Evolutionary conservation across 2,113 vertebrate genomes (phyloP).

Genomic region (Charina bottae): DNA sequence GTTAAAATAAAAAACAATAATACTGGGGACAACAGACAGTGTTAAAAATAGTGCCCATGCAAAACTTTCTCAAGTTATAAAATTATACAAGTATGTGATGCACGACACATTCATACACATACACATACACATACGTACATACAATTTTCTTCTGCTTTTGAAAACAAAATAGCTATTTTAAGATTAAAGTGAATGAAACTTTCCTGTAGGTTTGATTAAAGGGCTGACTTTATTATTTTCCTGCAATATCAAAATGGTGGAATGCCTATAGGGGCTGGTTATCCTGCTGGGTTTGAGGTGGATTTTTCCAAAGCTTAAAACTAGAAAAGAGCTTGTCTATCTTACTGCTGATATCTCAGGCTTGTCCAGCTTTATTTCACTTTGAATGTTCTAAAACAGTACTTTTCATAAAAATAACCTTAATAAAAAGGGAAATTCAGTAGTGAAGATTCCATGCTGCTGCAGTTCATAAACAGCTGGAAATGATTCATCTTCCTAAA

Average conservation of each 20-base stretch:
- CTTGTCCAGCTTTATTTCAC: neutral
- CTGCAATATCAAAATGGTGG: neutral
- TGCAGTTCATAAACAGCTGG: neutral
- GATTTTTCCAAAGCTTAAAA: neutral
- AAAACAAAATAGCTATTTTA: neutral
- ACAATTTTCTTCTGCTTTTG: neutral
- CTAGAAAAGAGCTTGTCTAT: neutral
- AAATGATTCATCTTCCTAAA: neutral
- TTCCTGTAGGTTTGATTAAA: slow-evolving; percentile 7
- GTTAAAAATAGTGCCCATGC: too few species aligned
- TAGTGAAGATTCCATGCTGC: neutral
- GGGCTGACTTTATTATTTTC: neutral
- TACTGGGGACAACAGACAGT: neutral
- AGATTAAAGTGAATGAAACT: neutral
- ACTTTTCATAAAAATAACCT: neutral
- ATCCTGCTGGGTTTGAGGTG: neutral
- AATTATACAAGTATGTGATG: neutral
- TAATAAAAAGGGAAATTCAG: neutral
- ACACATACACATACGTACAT: neutral
- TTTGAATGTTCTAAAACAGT: neutral
- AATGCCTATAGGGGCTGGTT: slow-evolving; percentile 2
- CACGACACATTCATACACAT: neutral
- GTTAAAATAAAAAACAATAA: neutral
- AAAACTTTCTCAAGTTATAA: too few species aligned
- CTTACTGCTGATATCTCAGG: neutral